Evolutionary conservation across 1,140 invertebrate genomes (phyloP).

Genomic region (Tigriopus japonicus): DNA sequence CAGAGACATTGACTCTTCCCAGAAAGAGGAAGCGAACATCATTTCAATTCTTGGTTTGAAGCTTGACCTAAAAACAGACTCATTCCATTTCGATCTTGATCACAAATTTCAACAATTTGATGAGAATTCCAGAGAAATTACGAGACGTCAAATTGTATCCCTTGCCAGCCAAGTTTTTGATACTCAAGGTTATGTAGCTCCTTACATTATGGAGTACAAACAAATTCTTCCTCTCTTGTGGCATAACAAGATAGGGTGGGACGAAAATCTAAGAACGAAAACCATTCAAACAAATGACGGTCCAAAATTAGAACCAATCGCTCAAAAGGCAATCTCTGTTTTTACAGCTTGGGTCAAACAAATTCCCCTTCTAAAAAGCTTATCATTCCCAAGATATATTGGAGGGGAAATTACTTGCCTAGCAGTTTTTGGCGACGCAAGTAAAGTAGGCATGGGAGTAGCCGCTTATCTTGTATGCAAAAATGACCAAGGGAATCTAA

Average conservation of each 20-base stretch:
- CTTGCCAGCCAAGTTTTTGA: background rate
- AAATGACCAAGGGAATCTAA: no score
- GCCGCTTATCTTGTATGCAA: no score
- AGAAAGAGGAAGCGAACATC: background rate
- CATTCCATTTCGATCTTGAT: background rate
- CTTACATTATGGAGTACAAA: background rate
- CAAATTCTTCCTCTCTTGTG: background rate
- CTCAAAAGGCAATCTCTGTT: no score
- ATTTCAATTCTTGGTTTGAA: background rate
- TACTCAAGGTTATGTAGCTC: background rate
- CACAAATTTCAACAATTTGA: constrained; percentile 3
- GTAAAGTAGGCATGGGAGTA: no score
- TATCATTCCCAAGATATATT: no score
- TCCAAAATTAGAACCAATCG: no score
- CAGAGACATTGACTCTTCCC: background rate
- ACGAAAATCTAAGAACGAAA: background rate
- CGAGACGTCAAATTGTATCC: background rate
- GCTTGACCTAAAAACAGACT: background rate
- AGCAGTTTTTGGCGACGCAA: no score
- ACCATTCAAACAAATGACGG: background rate
- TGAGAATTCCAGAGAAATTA: background rate
- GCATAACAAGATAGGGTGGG: background rate
- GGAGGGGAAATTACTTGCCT: no score
- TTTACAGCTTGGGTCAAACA: no score
- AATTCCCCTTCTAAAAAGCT: no score